These are phyloP conservation scores for Drosophila leonis DNA, from an alignment of 2,888 invertebrate genomes.

Conservation along the genomic window DNA sequence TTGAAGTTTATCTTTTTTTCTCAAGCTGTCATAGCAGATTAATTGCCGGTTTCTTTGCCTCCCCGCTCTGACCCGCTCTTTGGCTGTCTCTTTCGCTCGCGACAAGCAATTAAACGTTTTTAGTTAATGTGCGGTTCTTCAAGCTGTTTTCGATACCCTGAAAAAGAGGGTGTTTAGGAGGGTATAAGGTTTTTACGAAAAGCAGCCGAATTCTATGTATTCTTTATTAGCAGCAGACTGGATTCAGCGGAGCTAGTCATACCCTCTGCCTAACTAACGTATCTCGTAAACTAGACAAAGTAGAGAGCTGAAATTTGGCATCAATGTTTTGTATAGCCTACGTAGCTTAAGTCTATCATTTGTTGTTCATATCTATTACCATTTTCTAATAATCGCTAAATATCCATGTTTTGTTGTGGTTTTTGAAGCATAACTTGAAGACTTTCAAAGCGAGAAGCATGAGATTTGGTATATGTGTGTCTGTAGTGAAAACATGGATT, in stretches of 20 bases:
- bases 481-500: no score
- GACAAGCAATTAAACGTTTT: conserved; percentile 51
- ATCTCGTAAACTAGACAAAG: neutral
- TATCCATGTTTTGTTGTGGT: neutral
- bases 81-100: conserved; percentile 1
- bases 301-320: neutral
- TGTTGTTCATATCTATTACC: no score
- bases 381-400: neutral
- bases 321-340: neutral
- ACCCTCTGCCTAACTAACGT: neutral
- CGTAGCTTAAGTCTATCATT: neutral
- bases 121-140: conserved; percentile 34
- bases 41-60: conserved; percentile 38
- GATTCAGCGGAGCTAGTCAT: neutral
- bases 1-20: conserved; percentile 29
- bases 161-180: neutral
- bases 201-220: neutral
- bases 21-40: conserved; percentile 63
- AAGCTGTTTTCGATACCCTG: conserved; percentile 3
- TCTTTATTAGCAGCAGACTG: neutral
- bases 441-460: neutral
- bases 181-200: neutral
- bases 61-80: neutral
- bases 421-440: neutral
- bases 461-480: neutral